Evolutionary conservation across 2,888 invertebrate species (phyloP).

Genomic region (Pristionchus mayeri): DNA sequence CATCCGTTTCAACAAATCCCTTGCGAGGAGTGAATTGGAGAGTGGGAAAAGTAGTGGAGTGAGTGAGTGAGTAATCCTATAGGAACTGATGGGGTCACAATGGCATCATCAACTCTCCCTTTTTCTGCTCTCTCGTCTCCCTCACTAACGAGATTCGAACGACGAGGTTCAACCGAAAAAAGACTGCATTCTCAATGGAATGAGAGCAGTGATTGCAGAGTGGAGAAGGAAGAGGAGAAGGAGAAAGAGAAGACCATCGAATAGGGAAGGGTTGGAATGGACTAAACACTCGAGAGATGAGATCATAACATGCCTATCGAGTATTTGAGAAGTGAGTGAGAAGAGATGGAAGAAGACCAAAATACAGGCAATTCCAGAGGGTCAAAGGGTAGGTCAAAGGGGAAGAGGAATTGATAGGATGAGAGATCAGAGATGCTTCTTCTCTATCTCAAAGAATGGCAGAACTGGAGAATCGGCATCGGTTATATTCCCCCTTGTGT

Average conservation of each 20-base stretch:
- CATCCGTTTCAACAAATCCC: background rate
- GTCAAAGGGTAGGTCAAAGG: background rate
- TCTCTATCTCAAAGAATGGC: background rate
- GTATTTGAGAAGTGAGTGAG: slow-evolving; percentile 6
- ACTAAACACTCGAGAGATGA: background rate
- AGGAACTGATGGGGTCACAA: background rate
- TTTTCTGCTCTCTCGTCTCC: background rate
- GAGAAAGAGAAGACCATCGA: background rate
- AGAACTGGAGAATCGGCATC: background rate
- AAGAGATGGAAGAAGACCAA: background rate
- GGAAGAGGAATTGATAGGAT: background rate
- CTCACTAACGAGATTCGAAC: slow-evolving; percentile 20
- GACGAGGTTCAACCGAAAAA: background rate
- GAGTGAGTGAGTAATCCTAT: slow-evolving; percentile 19
- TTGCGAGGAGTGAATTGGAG: slow-evolving; percentile 13
- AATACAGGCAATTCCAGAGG: background rate
- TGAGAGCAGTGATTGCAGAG: too few relatives aligned
- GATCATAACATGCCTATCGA: slow-evolving; percentile 18
- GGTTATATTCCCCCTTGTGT: slow-evolving; percentile 2
- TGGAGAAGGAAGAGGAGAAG: background rate
- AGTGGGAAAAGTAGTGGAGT: background rate
- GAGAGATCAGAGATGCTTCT: background rate
- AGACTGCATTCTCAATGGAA: slow-evolving; percentile 13
- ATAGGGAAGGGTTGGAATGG: background rate
- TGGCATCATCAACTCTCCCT: slow-evolving; percentile 11